phyloP scores from a whole-genome alignment of 92 coral and sea anemone genomes.

The Umimayanthus kanabou region DNA sequence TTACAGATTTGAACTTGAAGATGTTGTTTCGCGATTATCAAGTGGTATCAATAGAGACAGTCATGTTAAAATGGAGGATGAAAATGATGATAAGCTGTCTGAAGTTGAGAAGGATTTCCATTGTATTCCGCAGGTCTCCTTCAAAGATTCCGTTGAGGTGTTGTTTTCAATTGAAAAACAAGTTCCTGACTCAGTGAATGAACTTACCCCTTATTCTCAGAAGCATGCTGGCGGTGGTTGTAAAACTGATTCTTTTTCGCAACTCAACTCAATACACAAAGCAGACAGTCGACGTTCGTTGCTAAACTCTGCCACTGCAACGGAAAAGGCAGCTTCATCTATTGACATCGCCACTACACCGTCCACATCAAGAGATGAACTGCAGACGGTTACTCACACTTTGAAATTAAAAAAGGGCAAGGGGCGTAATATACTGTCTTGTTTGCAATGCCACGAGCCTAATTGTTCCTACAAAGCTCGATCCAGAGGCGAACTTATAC shows the following conservation, averaged over 20 bases:
- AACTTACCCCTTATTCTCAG: neutral
- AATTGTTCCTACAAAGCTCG: constrained; percentile 58
- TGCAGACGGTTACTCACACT: too few species aligned
- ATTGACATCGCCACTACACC: too few species aligned
- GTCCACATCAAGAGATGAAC: too few species aligned
- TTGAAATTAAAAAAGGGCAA: neutral
- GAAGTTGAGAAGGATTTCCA: neutral
- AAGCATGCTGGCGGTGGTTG: neutral
- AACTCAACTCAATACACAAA: neutral
- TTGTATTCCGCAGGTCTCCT: neutral
- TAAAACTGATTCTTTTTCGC: neutral
- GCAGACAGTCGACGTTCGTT: neutral
- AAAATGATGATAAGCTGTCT: neutral
- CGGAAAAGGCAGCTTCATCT: neutral
- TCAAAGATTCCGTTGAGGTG: constrained; percentile 30
- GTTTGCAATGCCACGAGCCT: constrained; percentile 49
- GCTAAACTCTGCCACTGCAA: neutral
- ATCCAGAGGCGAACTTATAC: constrained; percentile 55
- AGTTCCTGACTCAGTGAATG: neutral
- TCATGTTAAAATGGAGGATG: neutral
- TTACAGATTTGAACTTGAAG: too few species aligned
- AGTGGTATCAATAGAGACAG: neutral
- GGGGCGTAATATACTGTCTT: neutral
- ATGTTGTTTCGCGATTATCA: neutral
- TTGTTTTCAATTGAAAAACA: constrained; percentile 6